These are phyloP conservation scores for Gasterosteus aculeatus DNA, from an alignment of 2,113 vertebrate genomes.

Conservation along the genomic window DNA sequence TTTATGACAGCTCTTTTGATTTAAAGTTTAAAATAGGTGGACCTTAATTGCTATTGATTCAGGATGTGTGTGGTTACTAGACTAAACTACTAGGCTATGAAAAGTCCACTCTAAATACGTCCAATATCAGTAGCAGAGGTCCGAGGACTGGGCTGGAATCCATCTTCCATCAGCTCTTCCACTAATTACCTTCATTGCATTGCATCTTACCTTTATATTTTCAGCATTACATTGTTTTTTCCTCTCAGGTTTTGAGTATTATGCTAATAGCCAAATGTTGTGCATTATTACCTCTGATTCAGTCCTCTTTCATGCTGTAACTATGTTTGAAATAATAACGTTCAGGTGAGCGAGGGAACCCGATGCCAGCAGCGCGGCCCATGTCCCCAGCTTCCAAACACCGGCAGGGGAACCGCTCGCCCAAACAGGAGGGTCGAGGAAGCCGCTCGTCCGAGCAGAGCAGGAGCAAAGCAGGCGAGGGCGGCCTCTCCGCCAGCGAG, in stretches of 20 bases:
- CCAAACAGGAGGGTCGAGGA: conserved; percentile 88
- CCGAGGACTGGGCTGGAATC: conserved; percentile 66
- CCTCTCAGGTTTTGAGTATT: conserved; percentile 12
- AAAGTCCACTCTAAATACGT: conserved; percentile 1
- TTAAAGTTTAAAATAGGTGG: conserved; percentile 1
- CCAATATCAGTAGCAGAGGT: conserved; percentile 11
- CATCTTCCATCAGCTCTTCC: conserved; percentile 66
- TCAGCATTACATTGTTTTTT: conserved; percentile 39
- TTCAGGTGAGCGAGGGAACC: conserved; percentile 90
- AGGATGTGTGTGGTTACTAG: not conserved
- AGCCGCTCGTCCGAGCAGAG: conserved; percentile 88
- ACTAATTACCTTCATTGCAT: conserved; percentile 43
- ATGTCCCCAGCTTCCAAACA: conserved; percentile 89
- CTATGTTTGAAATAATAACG: conserved; percentile 50
- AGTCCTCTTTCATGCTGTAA: conserved; percentile 41
- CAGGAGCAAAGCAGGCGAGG: conserved; percentile 85
- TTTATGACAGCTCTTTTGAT: not conserved
- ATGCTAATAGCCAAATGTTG: not conserved
- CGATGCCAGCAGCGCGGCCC: conserved; percentile 83
- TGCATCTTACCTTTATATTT: conserved; percentile 39
- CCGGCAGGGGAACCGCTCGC: conserved; percentile 86
- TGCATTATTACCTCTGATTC: not conserved
- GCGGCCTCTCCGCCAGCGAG: conserved; percentile 89
- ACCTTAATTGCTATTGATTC: conserved; percentile 2
- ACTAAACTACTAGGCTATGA: not conserved